These are phyloP conservation scores for Ianthella basta DNA, from an alignment of 37 sponge, comb jelly and placozoan genomes.

Conservation along the genomic window DNA sequence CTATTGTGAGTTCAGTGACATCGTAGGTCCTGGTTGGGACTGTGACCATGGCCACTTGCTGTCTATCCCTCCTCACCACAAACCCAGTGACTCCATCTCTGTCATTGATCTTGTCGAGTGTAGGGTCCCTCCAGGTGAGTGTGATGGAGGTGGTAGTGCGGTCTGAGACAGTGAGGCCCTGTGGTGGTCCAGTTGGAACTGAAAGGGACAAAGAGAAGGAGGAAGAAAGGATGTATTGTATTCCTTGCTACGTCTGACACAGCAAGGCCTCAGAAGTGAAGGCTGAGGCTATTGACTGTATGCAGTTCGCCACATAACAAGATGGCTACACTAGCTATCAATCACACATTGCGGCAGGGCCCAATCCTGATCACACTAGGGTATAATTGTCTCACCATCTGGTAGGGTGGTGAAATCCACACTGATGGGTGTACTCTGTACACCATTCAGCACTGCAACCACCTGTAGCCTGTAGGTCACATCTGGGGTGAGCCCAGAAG, in stretches of 20 bases:
- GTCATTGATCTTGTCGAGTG: background rate
- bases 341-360: too few species aligned
- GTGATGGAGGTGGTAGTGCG: background rate
- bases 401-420: background rate
- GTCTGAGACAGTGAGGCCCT: background rate
- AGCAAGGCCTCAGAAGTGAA: too few species aligned
- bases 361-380: too few species aligned
- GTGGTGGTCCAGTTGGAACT: constrained; percentile 25
- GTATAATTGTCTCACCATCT: background rate
- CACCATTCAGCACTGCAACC: background rate
- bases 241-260: too few species aligned
- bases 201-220: background rate
- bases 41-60: background rate
- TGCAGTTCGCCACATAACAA: too few species aligned
- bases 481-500: constrained; percentile 18
- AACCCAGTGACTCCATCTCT: background rate
- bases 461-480: constrained; percentile 5
- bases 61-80: background rate
- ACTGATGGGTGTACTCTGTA: background rate
- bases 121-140: constrained; percentile 18
- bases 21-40: too few species aligned
- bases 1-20: too few species aligned
- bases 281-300: too few species aligned
- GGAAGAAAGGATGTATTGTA: too few species aligned
- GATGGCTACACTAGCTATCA: too few species aligned